Evolutionary conservation across 1,140 invertebrate species (phyloP).

Genomic region (Drosophila cardini): DNA sequence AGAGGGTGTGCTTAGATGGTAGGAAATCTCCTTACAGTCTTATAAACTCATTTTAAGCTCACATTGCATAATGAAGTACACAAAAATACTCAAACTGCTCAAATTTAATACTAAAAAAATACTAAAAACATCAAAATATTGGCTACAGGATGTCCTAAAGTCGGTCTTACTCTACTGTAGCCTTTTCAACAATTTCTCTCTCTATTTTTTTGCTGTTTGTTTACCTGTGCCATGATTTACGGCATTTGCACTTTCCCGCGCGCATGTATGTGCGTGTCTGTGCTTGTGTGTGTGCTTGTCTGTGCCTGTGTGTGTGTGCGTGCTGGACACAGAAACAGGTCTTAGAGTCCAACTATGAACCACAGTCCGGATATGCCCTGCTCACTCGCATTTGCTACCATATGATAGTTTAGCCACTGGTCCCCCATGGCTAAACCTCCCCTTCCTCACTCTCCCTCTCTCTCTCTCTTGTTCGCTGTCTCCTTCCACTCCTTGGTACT

Average conservation of each 20-base stretch:
- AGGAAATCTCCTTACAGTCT: no score
- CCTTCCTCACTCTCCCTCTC: neutral
- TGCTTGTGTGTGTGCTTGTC: constrained; percentile 11
- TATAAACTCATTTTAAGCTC: no score
- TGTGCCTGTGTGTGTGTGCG: constrained; percentile 28
- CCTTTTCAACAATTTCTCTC: constrained; percentile 5
- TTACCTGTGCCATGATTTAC: constrained; percentile 75
- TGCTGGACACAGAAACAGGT: constrained; percentile 13
- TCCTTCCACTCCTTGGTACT: neutral
- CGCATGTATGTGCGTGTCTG: constrained; percentile 31
- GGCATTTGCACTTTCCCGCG: constrained; percentile 71
- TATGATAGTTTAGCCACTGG: constrained; percentile 14
- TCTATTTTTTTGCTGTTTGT: constrained; percentile 49
- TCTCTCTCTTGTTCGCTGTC: neutral
- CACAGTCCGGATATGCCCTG: constrained; percentile 15
- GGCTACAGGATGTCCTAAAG: neutral
- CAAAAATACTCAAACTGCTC: no score
- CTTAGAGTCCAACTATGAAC: constrained; percentile 3
- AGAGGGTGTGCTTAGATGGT: neutral
- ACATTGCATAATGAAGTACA: no score
- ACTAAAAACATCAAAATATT: no score
- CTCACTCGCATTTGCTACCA: constrained; percentile 4
- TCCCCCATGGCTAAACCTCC: neutral
- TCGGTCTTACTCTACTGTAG: neutral
- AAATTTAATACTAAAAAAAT: no score